Percentiles rank a stretch among this genome's conserved stretches.
Conservation (phyloP, 2,797 vertebrate genomes). For the Gallinago nigripennis region DNA sequence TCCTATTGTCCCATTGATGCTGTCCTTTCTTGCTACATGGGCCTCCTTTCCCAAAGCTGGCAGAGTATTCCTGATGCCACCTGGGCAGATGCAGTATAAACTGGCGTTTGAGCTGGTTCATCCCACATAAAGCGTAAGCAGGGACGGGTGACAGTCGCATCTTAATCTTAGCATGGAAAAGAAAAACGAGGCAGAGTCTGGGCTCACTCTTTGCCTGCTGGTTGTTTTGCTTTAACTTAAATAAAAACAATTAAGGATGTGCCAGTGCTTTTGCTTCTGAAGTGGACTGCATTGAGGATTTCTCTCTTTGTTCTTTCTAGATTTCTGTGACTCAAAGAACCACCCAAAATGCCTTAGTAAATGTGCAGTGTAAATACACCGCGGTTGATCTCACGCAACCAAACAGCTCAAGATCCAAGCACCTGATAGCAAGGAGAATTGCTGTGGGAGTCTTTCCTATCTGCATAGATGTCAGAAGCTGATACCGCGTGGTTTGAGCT, state of each 20-base stretch:
- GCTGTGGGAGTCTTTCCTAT: background rate
- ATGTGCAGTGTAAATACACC: background rate
- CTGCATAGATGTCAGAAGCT: background rate
- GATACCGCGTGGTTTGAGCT: background rate
- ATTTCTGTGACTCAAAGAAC: background rate
- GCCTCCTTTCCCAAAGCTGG: background rate
- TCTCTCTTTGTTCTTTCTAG: background rate
- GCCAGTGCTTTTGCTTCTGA: background rate
- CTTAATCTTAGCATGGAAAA: background rate
- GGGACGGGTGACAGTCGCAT: background rate
- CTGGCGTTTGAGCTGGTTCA: background rate
- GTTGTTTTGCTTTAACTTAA: background rate
- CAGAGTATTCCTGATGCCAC: background rate
- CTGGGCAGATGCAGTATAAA: background rate
- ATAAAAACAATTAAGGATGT: background rate
- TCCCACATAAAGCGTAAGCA: fast-evolving
- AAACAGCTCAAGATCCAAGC: background rate
- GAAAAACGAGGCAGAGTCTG: background rate
- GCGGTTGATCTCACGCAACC: background rate
- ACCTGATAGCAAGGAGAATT: background rate
- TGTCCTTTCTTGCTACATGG: background rate
- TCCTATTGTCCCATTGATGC: background rate
- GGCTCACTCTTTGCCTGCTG: background rate
- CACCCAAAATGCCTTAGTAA: background rate
- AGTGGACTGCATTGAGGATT: background rate